Base-by-base conservation (phyloP, 2,797 vertebrate genomes). In the Acestrorhynchus altus region DNA sequence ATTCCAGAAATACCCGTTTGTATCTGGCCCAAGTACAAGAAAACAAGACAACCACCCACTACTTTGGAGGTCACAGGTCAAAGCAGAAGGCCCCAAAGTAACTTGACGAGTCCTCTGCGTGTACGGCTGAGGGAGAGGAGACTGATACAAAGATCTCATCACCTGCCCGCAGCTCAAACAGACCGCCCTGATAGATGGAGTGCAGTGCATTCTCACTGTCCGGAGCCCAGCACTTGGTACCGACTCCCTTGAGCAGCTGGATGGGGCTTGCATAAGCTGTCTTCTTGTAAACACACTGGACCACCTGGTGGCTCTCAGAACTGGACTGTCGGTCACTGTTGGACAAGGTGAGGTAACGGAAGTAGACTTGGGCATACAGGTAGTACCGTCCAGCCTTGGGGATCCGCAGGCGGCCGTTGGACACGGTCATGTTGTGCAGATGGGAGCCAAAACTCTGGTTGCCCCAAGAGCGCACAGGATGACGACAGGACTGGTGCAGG, bases 111-210 rank as follows among this genome's bases (percentile, higher is more conserved):
- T 94, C 92, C 0, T 96, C 94, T 0, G 90, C 89, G 61, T 94
- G 91, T 52, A 95, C 90, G 69, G 95, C 93, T 24, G 87, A 90
- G n/a, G 94, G 88, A 4, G 95, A 95, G 1, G 95, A 96, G 22
- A 96, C 94, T 0, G 96, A 96, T 57, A 97, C 93, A 0, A 97
- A 97, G 84, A 97, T 92, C 88, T 96, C 94, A 0, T 97, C 96
- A 0, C 96, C 95, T 0, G 93, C 92, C 40, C 91, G 87, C 74
- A 97, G 93, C 82, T 97, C 94, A 0, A 97, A 97, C n/a, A 97
- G 91, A 0, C 96, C 96, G 0, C 96, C 96, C 86, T 96, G 96
- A 91, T 97, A 96, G 82, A 97, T 92, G 0, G 96, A 94, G 35
- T 97, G 95, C 8, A 97, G 94, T 35, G 96, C 95, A 0, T 96